Evolutionary conservation across 2,113 vertebrate genomes (phyloP), one percentile per base, ranked within the genome.

Genomic region (Notothenia rossii): DNA sequence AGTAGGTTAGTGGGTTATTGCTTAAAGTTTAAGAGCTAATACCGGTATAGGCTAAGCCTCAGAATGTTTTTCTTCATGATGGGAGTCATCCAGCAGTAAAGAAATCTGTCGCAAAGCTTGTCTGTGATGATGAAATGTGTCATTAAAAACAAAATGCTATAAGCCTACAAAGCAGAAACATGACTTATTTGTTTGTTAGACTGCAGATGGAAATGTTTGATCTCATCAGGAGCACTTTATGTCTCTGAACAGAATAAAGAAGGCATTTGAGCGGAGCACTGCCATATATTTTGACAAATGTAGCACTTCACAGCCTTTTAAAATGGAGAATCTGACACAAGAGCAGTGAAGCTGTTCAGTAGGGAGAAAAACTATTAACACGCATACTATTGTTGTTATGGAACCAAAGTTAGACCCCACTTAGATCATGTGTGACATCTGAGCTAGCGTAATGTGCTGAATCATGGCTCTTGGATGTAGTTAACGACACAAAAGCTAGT

Each of bases 1-100:
- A 92, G 90, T 90, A 85, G 90, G 89, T 93, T 89, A 91, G 81
- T 90, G 88, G 92, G 88, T 89, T 91, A 73, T 77, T 78, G 78
- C 74, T 82, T 76, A 88, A 85, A 86, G 85, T 86, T 89, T 85
- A 81, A 86, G 51, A 59, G 63, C 70, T 82, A 89, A 89, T 90
- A 40, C 36, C 36, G 36, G 36, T 40, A 40, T 5, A 25, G 25
- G 36, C 36, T 40, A 82, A 84, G 72, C 63, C 63, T 75, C 20
- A 51, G 62, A 75, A 78, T 82, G 56, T 66, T 82, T 87, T 75
- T 76, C 70, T 78, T 71, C 58, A 58, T 66, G 72, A 69, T 66
- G 77, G 77, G 50, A 79, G 15, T 61, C 75, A 63, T 45, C 50
- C 3, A 0, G 53, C 60, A 46, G 49, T 50, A 63, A 33, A 81